Percentiles rank a stretch among this genome's conserved stretches.
These are phyloP conservation scores for Lanius collurio DNA, from an alignment of 2,113 vertebrate species.

Conservation along the genomic window DNA sequence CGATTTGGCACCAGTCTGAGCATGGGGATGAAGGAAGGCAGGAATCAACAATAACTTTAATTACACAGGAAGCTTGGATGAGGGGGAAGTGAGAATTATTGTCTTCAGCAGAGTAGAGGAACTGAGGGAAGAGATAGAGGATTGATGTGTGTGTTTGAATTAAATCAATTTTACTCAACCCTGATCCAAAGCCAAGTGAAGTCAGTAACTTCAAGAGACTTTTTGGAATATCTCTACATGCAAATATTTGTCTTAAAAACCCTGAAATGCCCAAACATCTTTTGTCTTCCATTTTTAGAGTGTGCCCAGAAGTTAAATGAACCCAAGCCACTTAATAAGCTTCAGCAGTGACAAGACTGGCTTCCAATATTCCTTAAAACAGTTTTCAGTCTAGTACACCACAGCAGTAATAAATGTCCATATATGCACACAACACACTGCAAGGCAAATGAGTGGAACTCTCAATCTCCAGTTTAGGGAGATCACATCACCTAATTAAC, in stretches of 20 bases:
- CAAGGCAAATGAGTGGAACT: background rate
- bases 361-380: background rate
- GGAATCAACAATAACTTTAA: background rate
- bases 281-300: background rate
- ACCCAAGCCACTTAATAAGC: background rate
- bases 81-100: background rate
- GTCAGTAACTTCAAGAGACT: background rate
- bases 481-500: background rate
- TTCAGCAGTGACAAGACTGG: background rate
- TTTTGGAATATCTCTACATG: background rate
- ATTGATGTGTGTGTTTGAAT: background rate
- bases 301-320: background rate
- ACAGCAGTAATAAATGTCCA: background rate
- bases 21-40: background rate
- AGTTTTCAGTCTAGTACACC: background rate
- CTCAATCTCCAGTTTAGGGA: background rate
- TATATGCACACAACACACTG: background rate
- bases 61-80: background rate
- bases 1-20: background rate
- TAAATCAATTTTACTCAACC: background rate
- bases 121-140: background rate
- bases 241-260: background rate
- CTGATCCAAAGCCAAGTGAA: background rate
- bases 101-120: background rate
- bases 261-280: background rate